phyloP scores from a whole-genome alignment of 2,113 vertebrate species.

The Lethenteron camtschaticum region DNA sequence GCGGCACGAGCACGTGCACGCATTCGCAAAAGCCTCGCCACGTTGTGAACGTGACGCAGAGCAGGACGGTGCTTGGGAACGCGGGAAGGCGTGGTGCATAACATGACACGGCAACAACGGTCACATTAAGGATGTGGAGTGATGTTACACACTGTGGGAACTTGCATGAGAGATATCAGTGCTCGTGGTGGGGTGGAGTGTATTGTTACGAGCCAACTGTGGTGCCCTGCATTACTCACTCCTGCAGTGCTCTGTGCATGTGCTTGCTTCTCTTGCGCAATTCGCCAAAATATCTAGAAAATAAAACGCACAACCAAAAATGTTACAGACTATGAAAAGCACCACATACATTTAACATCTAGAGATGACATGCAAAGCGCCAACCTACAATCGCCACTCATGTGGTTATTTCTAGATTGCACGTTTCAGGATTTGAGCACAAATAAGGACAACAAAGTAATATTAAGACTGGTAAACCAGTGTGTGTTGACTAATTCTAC shows the following conservation, averaged over 20 bases:
- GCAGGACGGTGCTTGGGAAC: neutral
- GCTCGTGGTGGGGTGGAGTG: too few relatives aligned
- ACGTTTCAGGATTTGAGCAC: too few relatives aligned
- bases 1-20: neutral
- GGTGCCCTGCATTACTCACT: slow-evolving; percentile 26
- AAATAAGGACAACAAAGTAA: neutral
- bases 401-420: too few relatives aligned
- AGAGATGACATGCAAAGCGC: neutral
- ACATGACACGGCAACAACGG: neutral
- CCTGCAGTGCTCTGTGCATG: slow-evolving; percentile 47
- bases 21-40: neutral
- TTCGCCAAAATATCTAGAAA: slow-evolving; percentile 39
- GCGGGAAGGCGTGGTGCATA: neutral
- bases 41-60: neutral
- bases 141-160: neutral
- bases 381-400: neutral
- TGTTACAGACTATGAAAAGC: neutral
- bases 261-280: slow-evolving; percentile 44
- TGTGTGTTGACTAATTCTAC: neutral
- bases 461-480: slow-evolving; percentile 2
- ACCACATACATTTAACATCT: too few relatives aligned
- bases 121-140: neutral
- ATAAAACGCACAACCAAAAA: slow-evolving; percentile 5
- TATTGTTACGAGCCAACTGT: neutral
- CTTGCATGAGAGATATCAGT: neutral